Evolutionary conservation across 2,888 invertebrate genomes (phyloP), one percentile per base, ranked within the genome.

Genomic region (Druceiella hillmani): DNA sequence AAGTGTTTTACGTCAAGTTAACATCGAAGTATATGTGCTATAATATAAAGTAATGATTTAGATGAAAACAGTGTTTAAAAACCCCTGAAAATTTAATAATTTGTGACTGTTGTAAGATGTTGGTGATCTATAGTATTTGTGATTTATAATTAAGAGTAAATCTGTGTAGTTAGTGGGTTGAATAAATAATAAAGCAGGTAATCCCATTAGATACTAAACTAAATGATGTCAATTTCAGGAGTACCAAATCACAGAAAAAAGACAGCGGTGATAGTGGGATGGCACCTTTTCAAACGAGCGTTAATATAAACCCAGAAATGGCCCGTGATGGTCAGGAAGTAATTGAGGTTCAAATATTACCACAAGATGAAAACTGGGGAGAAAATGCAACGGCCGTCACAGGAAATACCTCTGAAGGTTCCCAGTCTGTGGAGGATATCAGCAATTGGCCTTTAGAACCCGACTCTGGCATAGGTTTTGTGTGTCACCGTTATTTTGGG

Each of bases 301-400:
- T 89, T 1, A 88, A 87, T 48, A 75, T 88, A 43, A 84, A 81
- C 52, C 82, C 81, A 12, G 87, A 87, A 47, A 86, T 83, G 49
- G 74, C 75, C 2, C 65, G 82, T 36, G 83, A 88, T 45, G 88
- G 88, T 0, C 90, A 90, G 57, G 92, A 93, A 65, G 87, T 92
- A 7, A 93, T 95, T 32, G 94, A 95, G 69, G 94, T 95, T 22
- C 94, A 95, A 69, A 94, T 95, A 49, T 66, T 95, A 40, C 93
- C 93, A 0, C 87, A 94, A 67, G 97, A 97, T 66, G 97, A 97
- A 56, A 94, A 94, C 62, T 97, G 97, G 97, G 94, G 92, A n/a
- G 97, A 97, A 62, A 95, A 92, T 55, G 95, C 95, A 1, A 97
- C 97, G 1, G 95, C 94, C 1, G 85, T 97, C 17, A 97, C 97